Conservation (phyloP, 2,113 vertebrate genomes). For the Ceuthmochares aereus region DNA sequence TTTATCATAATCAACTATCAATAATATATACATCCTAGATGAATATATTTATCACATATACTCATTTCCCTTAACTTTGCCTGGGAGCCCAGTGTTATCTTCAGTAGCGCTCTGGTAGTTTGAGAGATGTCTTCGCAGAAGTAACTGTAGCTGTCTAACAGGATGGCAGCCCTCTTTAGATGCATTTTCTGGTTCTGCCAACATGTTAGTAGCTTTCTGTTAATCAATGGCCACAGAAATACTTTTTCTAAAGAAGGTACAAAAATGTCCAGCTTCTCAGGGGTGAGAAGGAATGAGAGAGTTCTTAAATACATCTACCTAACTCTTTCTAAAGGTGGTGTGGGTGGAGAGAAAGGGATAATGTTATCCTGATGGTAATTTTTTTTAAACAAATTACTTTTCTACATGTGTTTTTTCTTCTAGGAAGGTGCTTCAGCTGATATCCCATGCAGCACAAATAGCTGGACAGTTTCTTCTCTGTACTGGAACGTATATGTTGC, state of each 20-base stretch:
- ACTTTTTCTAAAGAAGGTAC: not conserved
- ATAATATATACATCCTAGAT: too few species aligned
- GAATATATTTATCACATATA: too few species aligned
- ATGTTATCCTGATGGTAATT: not conserved
- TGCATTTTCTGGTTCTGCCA: not conserved
- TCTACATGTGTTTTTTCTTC: slow-evolving; percentile 1
- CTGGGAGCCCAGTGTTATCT: not conserved
- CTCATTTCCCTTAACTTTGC: too few species aligned
- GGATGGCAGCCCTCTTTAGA: not conserved
- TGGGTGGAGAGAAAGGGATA: not conserved
- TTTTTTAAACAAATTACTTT: not conserved
- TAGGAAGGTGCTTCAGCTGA: slow-evolving; percentile 77
- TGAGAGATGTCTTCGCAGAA: not conserved
- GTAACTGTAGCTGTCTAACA: not conserved
- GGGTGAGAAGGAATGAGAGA: not conserved
- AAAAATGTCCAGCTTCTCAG: not conserved
- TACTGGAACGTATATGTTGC: slow-evolving; percentile 72
- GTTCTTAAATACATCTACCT: not conserved
- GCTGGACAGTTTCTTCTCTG: slow-evolving; percentile 80
- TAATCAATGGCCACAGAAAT: not conserved
- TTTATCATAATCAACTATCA: too few species aligned
- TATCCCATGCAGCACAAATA: slow-evolving; percentile 77
- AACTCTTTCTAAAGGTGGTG: not conserved
- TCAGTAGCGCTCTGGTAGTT: not conserved
- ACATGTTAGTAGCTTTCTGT: not conserved